Evolutionary conservation across 37 sponge, comb jelly and placozoan species (phyloP), one percentile per base, ranked within the genome.

Genomic region (Lycopodina hypogea): DNA sequence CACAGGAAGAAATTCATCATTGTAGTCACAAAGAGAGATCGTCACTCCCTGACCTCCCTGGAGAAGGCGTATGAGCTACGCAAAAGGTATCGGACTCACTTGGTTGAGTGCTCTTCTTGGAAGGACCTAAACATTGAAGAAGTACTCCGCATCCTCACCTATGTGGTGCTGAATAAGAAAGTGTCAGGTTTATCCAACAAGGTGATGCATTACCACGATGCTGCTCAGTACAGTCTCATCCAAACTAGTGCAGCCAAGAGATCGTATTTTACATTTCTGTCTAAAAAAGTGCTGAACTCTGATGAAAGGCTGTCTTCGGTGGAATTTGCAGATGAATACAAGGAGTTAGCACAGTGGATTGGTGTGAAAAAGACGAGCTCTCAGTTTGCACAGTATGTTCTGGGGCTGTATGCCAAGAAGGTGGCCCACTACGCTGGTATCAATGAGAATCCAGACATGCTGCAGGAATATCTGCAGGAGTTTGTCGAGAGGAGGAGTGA

Each of bases 11-110:
- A 83, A 71, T 74, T 68, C 40, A 77, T 83, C 56, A 51, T 91
- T 42, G 92, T 57, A 2, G 81, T 79, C 24, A 83, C 92, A 14
- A 91, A 91, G 38, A 42, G 81, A 9, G 92, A 91, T 29, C 45
- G 52, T 21, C 23, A 29, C 15, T n/a, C 57, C 30, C 22, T 38
- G 1, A 18, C 38, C 0, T 75, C 86, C 2, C 17, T 90, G 18
- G 69, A 72, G 0, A 56, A 57, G 12, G 41, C 82, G 19, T 29
- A 76, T 9, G 65, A 78, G 30, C 41, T 85, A 51, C 40, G 68
- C 23, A 68, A 40, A 39, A 85, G 78, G 42, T 51, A 62, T 60
- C 77, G 74, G 40, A 40, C 78, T 1, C 45, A 74, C 0, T 2
- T 90, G 12, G 56, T 86, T 15, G 79, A 85, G 38, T 36, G 64